phyloP scores from a whole-genome alignment of 2,888 invertebrate species.

The Galerucella calmariensis region DNA sequence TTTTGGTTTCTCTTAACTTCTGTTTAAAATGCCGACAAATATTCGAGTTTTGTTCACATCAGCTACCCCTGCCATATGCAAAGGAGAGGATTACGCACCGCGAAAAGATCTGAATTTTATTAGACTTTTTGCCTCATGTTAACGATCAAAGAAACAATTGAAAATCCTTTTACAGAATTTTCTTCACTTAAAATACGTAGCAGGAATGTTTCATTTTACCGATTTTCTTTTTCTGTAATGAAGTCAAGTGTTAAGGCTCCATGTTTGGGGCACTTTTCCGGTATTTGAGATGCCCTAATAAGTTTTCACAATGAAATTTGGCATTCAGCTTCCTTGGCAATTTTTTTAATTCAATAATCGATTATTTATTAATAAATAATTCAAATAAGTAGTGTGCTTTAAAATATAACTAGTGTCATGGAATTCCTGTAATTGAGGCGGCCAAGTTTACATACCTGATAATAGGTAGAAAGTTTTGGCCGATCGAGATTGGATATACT shows the following conservation, averaged over 20 bases:
- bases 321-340: too few species aligned
- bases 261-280: background rate
- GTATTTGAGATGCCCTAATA: background rate
- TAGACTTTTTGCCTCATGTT: conserved; percentile 44
- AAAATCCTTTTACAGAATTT: conserved; percentile 40
- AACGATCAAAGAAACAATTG: conserved; percentile 49
- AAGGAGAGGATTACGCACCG: conserved; percentile 55
- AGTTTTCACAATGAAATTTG: background rate
- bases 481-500: too few species aligned
- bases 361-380: too few species aligned
- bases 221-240: conserved; percentile 43
- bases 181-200: conserved; percentile 33
- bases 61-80: conserved; percentile 58
- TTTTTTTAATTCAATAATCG: too few species aligned
- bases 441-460: too few species aligned
- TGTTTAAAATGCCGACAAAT: conserved; percentile 60
- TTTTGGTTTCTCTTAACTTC: conserved; percentile 48
- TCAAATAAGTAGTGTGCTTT: too few species aligned
- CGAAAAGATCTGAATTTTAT: conserved; percentile 51
- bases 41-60: conserved; percentile 58
- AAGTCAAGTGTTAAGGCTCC: conserved; percentile 36
- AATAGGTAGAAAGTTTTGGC: too few species aligned
- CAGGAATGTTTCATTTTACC: conserved; percentile 42
- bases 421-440: too few species aligned
- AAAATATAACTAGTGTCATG: too few species aligned